These are phyloP conservation scores for Aphaenogaster floridana DNA, from an alignment of 1,140 invertebrate genomes.

Conservation along the genomic window DNA sequence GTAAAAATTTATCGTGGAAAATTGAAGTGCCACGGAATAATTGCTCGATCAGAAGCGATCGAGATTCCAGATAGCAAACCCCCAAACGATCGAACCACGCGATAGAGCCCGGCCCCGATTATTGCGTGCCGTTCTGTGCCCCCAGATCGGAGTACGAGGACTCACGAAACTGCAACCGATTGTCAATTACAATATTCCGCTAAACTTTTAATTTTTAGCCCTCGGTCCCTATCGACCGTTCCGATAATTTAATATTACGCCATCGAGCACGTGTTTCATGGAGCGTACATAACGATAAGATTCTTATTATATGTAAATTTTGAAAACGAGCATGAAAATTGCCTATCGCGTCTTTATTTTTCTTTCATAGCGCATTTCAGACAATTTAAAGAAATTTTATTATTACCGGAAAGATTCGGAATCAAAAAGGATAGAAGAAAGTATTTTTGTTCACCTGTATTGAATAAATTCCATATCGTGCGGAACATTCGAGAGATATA, in stretches of 20 bases:
- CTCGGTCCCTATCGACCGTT: not conserved
- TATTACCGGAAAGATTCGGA: not conserved
- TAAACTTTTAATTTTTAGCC: constrained; percentile 42
- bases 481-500: not conserved
- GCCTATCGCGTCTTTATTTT: not conserved
- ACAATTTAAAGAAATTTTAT: not conserved
- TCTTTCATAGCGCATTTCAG: not conserved
- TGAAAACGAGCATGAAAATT: not conserved
- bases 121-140: constrained; percentile 63
- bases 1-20: constrained; percentile 67
- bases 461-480: not conserved
- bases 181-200: constrained; percentile 50
- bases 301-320: not conserved
- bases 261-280: not conserved
- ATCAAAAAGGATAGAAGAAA: not conserved
- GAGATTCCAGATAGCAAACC: constrained; percentile 61
- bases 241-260: constrained; percentile 23
- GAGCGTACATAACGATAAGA: not conserved
- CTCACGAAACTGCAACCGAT: constrained; percentile 60
- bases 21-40: constrained; percentile 70
- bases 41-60: constrained; percentile 71
- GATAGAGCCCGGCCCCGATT: constrained; percentile 63
- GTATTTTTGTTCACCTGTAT: not conserved
- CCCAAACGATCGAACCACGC: constrained; percentile 58
- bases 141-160: constrained; percentile 13